Evolutionary conservation across 2,888 invertebrate species (phyloP).

Genomic region (Sinotaia quadrata): DNA sequence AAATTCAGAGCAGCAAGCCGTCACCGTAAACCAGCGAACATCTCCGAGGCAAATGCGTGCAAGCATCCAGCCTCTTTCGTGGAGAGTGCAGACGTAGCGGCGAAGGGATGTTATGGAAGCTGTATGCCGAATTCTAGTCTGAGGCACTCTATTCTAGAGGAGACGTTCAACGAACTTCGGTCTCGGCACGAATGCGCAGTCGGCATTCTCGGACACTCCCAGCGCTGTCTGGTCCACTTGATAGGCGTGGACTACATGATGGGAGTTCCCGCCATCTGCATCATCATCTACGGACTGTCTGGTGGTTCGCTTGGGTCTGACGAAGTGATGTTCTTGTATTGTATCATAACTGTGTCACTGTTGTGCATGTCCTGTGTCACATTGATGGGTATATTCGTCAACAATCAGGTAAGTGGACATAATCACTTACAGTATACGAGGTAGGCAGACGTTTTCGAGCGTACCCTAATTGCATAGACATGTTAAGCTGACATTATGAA

Average conservation of each 20-base stretch:
- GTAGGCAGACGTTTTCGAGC: too few relatives aligned
- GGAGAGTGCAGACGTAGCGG: too few relatives aligned
- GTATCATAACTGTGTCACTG: not conserved
- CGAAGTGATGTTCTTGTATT: not conserved
- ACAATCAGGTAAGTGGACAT: not conserved
- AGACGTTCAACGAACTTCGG: not conserved
- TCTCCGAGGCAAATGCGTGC: too few relatives aligned
- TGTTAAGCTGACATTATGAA: too few relatives aligned
- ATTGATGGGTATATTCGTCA: not conserved
- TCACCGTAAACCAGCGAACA: too few relatives aligned
- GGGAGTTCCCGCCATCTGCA: not conserved
- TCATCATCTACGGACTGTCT: constrained; percentile 2
- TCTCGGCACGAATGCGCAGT: not conserved
- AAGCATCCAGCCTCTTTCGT: too few relatives aligned
- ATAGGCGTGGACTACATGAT: not conserved
- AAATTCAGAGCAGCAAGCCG: too few relatives aligned
- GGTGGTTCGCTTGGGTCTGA: not conserved
- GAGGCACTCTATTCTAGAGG: not conserved
- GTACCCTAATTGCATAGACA: too few relatives aligned
- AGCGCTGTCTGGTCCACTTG: not conserved
- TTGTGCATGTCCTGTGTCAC: not conserved
- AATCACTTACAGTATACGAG: not conserved
- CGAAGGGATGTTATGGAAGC: too few relatives aligned
- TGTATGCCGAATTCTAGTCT: too few relatives aligned
- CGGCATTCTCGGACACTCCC: not conserved